Percentiles rank a stretch among this genome's conserved stretches.
Evolutionary conservation across 2,797 vertebrate species (phyloP).

Genomic region (Gallinago stenura): DNA sequence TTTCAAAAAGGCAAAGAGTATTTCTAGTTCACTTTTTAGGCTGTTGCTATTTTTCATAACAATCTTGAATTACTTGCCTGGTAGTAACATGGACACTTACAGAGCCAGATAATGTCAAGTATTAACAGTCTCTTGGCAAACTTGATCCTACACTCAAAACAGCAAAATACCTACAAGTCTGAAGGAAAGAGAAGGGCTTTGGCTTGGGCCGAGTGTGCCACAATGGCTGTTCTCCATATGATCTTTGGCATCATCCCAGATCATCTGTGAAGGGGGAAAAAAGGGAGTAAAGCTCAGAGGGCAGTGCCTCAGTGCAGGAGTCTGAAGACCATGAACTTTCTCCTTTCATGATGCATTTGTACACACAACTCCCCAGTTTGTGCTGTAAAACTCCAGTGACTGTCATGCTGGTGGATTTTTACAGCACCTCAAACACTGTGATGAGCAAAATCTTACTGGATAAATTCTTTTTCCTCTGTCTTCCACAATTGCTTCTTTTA

Average conservation of each 20-base stretch:
- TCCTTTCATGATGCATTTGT: neutral
- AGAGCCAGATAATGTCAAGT: neutral
- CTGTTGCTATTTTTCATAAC: neutral
- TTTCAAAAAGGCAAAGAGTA: neutral
- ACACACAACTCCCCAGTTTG: neutral
- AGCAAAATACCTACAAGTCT: neutral
- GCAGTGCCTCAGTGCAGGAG: neutral
- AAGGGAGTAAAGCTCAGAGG: neutral
- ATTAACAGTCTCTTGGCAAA: neutral
- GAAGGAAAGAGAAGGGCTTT: neutral
- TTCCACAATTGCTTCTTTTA: neutral
- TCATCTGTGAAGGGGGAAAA: neutral
- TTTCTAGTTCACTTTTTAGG: neutral
- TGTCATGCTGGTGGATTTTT: neutral
- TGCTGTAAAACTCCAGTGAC: neutral
- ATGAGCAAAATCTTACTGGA: neutral
- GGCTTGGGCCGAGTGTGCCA: neutral
- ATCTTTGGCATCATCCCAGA: neutral
- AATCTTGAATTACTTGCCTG: neutral
- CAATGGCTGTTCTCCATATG: rapidly evolving
- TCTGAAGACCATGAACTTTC: neutral
- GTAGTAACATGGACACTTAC: neutral
- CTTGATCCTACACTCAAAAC: neutral
- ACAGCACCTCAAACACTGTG: neutral
- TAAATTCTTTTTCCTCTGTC: neutral